Evolutionary conservation across 2,797 vertebrate genomes (phyloP), one percentile per base, ranked within the genome.

Genomic region (Brotogeris chrysoptera): DNA sequence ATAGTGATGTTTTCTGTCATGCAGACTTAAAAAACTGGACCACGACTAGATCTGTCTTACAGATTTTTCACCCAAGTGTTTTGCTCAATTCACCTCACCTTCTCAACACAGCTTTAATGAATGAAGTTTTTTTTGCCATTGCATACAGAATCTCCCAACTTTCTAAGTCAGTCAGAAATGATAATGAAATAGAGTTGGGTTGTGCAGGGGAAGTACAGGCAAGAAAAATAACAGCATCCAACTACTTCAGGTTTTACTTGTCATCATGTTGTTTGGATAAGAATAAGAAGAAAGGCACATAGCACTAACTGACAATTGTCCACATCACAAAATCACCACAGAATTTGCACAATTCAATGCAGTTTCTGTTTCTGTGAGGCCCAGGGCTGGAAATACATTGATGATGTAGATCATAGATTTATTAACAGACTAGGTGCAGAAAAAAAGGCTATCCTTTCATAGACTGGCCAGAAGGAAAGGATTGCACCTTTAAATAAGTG

Each of bases 121-220:
- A 76, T 80, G n/a, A 55, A 92, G 89, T 64, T 85, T 94, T 93
- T 88, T 96, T 92, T 94, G 66, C 52, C 23, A 41, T 60, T 66
- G 30, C 5, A 5, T 25, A 69, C 72, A 84, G 32, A 79, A 94
- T 66, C 68, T 97, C 91, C 50, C 47, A 43, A 71, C 78, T 96
- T 92, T 44, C 36, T 89, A 95, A 97, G 71, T 97, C 68, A 94
- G 77, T 90, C 86, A 90, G 81, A 95, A 94, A 96, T 88, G 13
- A 74, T 50, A 96, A 95, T 39, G 13, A 92, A 96, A 92, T 71
- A 39, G 38, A 93, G 66, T 71, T 86, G 80, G 32, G 16, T 50
- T 81, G 47, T 53, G 55, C 43, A 60, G 47, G n/a, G 44, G 52
- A 95, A 90, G 76, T 59, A 66, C n/a, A 79, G 34, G 74, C 59